Percentiles rank a stretch among this genome's conserved stretches.
phyloP scores from a whole-genome alignment of 1,140 invertebrate genomes.

The Camponotus floridanus region DNA sequence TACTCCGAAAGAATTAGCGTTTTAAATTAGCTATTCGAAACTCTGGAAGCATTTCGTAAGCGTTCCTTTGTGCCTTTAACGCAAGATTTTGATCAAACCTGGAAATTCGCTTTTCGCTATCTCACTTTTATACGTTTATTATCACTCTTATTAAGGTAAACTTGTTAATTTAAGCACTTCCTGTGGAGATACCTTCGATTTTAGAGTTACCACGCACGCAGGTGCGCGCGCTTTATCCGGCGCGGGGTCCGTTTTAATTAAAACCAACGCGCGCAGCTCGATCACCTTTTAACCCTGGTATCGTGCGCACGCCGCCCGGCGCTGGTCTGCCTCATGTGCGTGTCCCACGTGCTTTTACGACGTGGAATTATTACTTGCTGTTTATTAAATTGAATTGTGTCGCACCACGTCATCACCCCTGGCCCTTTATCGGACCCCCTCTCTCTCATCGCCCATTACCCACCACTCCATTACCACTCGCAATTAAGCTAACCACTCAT shows the following conservation, averaged over 20 bases:
- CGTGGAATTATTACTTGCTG: slow-evolving; percentile 63
- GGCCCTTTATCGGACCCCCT: slow-evolving; percentile 33
- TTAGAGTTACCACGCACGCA: neutral
- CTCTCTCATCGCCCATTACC: neutral
- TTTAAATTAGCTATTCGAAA: neutral
- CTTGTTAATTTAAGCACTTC: slow-evolving; percentile 8
- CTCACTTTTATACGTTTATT: neutral
- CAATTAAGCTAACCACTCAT: slow-evolving; percentile 63
- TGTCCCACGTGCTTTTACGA: slow-evolving; percentile 71
- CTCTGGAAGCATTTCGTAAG: neutral
- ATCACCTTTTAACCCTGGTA: slow-evolving; percentile 50
- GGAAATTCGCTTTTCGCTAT: neutral
- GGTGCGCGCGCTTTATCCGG: neutral
- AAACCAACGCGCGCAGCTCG: slow-evolving; percentile 21
- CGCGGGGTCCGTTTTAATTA: slow-evolving; percentile 53
- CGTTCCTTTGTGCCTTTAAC: neutral
- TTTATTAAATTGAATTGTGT: slow-evolving; percentile 73
- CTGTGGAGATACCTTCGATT: neutral
- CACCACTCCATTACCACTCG: slow-evolving; percentile 46
- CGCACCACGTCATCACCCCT: slow-evolving; percentile 49
- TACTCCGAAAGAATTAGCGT: neutral
- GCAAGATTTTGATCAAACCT: neutral
- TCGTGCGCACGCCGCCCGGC: slow-evolving; percentile 5
- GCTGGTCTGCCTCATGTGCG: slow-evolving; percentile 38
- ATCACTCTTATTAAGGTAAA: slow-evolving; percentile 1